Evolutionary conservation across 2,113 vertebrate species (phyloP), one percentile per base, ranked within the genome.

Genomic region (Phasianus colchicus): DNA sequence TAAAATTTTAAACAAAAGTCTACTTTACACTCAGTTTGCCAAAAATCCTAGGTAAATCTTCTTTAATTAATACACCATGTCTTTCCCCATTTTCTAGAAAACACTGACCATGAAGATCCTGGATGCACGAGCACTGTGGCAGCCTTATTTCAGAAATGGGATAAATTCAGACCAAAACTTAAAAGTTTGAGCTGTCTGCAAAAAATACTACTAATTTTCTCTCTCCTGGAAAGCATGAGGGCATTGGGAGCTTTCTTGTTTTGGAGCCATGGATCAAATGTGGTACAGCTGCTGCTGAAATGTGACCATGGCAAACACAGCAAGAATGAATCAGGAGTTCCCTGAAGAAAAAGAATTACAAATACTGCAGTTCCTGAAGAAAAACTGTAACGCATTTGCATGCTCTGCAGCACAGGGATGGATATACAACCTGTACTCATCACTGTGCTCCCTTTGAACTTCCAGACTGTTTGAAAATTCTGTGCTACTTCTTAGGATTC

Each of bases 121-220:
- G 29, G 5, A 3, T 47, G 57, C 6, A 1, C 0, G 2, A 69
- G 27, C 67, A 70, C 11, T 13, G 43, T 15, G 42, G 19, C 42
- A 66, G 64, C 40, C 19, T 43, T 45, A 13, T 66, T 66, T 66
- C 64, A 66, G 42, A 32, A 66, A 19, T 45, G 42, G 42, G 20
- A 66, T 45, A 66, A 66, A 66, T 20, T 45, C 29, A 45, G 42
- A 22, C 19, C 64, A 66, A 45, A 66, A 66, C 19, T 66, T 32
- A 21, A 22, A 45, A 66, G 64, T 45, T 45, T 22, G 40, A 66
- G 13, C 29, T 66, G 64, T 66, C 32, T 32, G 64, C 40, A 66
- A 66, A 32, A 66, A 66, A 22, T n/a, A 17, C 42, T 15, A 30
- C 64, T 18, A 45, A 66, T 66, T 66, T 22, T 42, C 64, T 45